Percentiles rank a stretch among this genome's conserved stretches.
These are phyloP conservation scores for Gymnothorax reevesii DNA, from an alignment of 2,797 vertebrate species.

Conservation along the genomic window DNA sequence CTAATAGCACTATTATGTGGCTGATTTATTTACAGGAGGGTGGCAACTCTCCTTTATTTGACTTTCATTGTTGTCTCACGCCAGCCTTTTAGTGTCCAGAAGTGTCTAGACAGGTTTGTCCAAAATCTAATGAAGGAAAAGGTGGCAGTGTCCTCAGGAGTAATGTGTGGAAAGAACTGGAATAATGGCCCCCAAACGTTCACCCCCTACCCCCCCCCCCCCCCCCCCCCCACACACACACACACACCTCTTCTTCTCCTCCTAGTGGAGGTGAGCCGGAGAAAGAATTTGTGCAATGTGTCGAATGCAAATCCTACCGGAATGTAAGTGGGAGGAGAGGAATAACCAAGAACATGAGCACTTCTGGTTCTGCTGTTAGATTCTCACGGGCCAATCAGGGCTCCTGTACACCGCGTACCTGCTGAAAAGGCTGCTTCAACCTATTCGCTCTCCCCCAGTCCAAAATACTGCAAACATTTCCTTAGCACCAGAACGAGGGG, in stretches of 20 bases:
- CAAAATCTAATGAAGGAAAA: not conserved
- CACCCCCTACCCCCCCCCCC: too few relatives aligned
- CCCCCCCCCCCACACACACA: not conserved
- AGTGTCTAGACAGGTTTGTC: not conserved
- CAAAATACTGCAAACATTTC: conserved; percentile 58
- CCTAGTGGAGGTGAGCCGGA: conserved; percentile 3
- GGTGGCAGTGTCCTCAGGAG: not conserved
- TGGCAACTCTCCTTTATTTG: not conserved
- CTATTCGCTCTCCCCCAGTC: conserved; percentile 45
- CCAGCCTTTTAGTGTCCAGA: not conserved
- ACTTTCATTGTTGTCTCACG: not conserved
- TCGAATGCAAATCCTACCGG: conserved; percentile 28
- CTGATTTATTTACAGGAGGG: not conserved
- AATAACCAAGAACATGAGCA: conserved; percentile 25
- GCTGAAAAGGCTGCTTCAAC: conserved; percentile 58
- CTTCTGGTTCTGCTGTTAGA: conserved; percentile 29
- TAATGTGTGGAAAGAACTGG: conserved; percentile 1
- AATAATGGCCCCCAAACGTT: conserved; percentile 1
- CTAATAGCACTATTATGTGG: not conserved
- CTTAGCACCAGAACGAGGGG: conserved; percentile 49
- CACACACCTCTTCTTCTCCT: not conserved
- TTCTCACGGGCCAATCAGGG: conserved; percentile 53
- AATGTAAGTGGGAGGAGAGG: conserved; percentile 35
- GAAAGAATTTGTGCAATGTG: conserved; percentile 23
- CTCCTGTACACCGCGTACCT: conserved; percentile 52